Conservation (phyloP, 2,888 invertebrate genomes). For the Tridacna crocea region DNA sequence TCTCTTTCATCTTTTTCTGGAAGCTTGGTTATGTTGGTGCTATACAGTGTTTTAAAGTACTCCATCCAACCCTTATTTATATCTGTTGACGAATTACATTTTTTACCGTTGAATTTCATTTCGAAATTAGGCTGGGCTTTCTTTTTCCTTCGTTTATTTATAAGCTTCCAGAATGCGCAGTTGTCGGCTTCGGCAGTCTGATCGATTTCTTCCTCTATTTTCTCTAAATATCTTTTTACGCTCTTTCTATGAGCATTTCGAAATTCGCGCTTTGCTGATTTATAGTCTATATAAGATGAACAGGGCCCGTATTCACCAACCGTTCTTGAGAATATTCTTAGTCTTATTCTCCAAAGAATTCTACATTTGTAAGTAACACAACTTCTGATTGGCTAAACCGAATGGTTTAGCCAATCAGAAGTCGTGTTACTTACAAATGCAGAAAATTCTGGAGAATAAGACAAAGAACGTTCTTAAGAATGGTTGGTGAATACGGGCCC, state of each 20-base stretch:
- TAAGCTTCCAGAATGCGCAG: not conserved
- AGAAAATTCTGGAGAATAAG: too few species aligned
- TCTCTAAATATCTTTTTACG: not conserved
- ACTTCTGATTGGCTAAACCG: too few species aligned
- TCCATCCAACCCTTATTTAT: not conserved
- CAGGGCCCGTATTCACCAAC: too few species aligned
- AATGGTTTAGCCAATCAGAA: too few species aligned
- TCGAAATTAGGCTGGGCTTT: not conserved
- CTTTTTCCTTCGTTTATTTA: not conserved
- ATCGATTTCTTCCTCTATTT: constrained; percentile 10
- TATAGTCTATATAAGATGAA: not conserved
- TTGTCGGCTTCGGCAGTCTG: constrained; percentile 1
- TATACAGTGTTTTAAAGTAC: constrained; percentile 5
- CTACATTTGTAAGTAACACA: too few species aligned
- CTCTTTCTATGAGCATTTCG: not conserved
- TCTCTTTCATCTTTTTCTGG: not conserved
- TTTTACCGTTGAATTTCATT: not conserved
- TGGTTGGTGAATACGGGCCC: too few species aligned
- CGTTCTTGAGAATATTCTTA: too few species aligned
- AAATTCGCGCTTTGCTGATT: constrained; percentile 4
- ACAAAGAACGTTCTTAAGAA: too few species aligned
- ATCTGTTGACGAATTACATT: not conserved
- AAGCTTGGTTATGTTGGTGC: too few species aligned
- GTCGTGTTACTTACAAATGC: too few species aligned
- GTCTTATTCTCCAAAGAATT: too few species aligned